phyloP scores from a whole-genome alignment of 2,888 invertebrate genomes.

The Amphipoea oculea region DNA sequence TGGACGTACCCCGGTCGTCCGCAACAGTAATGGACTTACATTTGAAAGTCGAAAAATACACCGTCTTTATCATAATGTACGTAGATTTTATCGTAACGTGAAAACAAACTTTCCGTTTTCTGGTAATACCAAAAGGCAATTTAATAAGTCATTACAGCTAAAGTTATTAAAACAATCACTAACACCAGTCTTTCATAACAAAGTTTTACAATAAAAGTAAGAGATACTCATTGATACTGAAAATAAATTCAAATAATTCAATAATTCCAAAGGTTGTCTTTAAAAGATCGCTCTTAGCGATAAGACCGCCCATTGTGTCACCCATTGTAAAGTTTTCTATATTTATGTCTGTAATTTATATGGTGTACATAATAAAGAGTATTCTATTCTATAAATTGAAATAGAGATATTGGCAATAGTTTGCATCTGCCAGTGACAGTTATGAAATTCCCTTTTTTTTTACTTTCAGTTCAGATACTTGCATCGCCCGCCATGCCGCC shows the following conservation, averaged over 20 bases:
- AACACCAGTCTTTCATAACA: neutral
- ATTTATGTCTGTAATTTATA: too few species aligned
- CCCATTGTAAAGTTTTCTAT: too few species aligned
- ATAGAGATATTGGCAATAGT: conserved; percentile 9
- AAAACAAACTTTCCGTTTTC: too few species aligned
- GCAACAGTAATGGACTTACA: too few species aligned
- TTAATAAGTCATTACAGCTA: neutral
- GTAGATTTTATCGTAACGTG: neutral
- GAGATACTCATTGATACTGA: neutral
- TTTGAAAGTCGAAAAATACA: neutral
- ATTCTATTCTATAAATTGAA: too few species aligned
- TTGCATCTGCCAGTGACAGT: conserved; percentile 13
- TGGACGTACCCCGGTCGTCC: too few species aligned
- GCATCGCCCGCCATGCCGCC: too few species aligned
- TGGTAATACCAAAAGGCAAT: too few species aligned
- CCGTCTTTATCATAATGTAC: neutral
- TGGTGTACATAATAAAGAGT: too few species aligned
- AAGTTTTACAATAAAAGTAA: neutral
- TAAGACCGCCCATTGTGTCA: too few species aligned
- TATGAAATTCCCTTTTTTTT: neutral
- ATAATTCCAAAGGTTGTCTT: too few species aligned
- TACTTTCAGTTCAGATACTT: neutral
- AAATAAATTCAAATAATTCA: neutral
- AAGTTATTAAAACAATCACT: neutral
- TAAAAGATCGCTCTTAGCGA: too few species aligned